Evolutionary conservation across 2,797 vertebrate genomes (phyloP), one percentile per base, ranked within the genome.

Genomic region (Hybognathus amarus): DNA sequence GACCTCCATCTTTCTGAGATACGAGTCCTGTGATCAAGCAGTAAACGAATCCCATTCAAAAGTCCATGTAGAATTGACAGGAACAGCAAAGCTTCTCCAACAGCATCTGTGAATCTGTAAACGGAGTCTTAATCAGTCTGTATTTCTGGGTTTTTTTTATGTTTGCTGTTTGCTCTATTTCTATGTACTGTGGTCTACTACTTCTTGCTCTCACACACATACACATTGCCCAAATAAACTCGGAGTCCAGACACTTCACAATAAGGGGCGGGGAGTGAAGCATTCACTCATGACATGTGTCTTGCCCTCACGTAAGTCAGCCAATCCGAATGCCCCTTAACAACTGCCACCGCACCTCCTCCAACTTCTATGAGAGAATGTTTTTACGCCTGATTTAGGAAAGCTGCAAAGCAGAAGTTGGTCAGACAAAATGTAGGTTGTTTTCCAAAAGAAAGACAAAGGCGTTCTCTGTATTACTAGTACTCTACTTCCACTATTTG

Each of bases 1-100:
- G 88, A 95, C 94, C 94, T 94, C 91, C 91, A 91, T 91, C 61
- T 91, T 84, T 38, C 61, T 77, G 27, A 64, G 5, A 54, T 79
- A 20, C 4, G 66, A 80, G 61, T 84, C 87, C 63, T 50, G 56
- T 88, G 75, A 85, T 70, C n/a, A 76, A 56, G 42, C 73, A 69
- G 71, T 77, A 17, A 22, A 79, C 81, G 75, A 70, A 76, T 87
- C 85, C 83, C 52, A 85, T 90, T 85, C 86, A 87, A 52, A 78
- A n/a, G 73, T 33, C 38, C 66, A 74, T 47, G 92, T 87, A 91
- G 71, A 87, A 82, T 69, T 85, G 78, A 85, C 85, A 66, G 24
- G 36, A 6, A 68, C 77, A 83, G 81, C 83, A 84, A 84, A 63
- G 59, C 85, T 75, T 54, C 80, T 40, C 83, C 61, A 79, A 77